phyloP scores from a whole-genome alignment of 2,797 vertebrate species.

The Limnodromus scolopaceus region DNA sequence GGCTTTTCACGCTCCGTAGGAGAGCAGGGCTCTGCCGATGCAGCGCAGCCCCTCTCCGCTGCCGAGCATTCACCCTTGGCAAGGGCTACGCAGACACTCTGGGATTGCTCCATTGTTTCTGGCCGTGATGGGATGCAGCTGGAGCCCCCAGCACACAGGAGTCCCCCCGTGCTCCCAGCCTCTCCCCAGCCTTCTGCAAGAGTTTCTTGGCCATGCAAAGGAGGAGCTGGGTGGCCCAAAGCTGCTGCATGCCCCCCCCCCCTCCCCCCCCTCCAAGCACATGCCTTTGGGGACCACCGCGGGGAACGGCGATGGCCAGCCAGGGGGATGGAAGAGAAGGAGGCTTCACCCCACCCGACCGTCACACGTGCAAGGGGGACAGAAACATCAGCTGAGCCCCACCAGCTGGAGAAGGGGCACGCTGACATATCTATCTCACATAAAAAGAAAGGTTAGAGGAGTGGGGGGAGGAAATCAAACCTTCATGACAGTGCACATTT shows the following conservation, averaged over 20 bases:
- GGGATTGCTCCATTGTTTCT: neutral
- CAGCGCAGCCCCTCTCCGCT: neutral
- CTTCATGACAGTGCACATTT: neutral
- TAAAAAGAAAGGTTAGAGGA: neutral
- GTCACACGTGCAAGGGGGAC: neutral
- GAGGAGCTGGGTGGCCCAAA: fast-evolving
- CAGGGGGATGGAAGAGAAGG: neutral
- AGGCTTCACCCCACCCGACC: neutral
- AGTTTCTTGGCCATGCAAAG: neutral
- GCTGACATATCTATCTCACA: neutral
- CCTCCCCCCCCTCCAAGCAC: too few relatives aligned
- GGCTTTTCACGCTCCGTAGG: neutral
- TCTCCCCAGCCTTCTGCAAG: neutral
- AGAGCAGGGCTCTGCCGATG: neutral
- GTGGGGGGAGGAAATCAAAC: neutral
- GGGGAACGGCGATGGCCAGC: fast-evolving
- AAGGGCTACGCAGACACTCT: neutral
- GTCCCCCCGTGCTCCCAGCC: neutral
- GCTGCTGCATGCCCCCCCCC: neutral
- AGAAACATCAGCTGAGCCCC: neutral
- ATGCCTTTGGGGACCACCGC: neutral
- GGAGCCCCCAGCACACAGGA: neutral
- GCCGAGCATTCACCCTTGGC: neutral
- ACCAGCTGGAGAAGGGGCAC: neutral
- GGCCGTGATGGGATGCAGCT: neutral